Evolutionary conservation across 2,888 invertebrate species (phyloP), one percentile per base, ranked within the genome.

Genomic region (Quadroppia sp.): DNA sequence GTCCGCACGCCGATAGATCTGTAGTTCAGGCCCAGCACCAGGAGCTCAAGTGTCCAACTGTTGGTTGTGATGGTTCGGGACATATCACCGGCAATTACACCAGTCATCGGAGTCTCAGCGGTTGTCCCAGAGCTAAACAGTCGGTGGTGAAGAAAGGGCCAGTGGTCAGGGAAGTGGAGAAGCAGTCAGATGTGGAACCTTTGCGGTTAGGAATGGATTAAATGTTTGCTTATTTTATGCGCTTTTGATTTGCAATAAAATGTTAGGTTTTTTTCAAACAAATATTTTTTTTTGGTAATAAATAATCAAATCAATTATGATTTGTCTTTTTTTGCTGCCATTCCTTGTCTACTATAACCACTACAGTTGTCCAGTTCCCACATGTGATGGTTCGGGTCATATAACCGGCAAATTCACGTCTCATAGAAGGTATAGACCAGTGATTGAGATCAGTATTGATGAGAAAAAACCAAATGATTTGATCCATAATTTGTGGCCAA

Each of bases 61-160:
- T 64, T 32, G 90, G 90, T 72, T 87, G 88, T 80, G 89, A 89
- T 78, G 88, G 88, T 28, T 77, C 77, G 59, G 90, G 90, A 32
- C 91, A 91, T 82, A 87, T 89, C 80, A 91, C 90, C 83, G 91
- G 90, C 59, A 89, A 89, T 74, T 90, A 90, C 84, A 86, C 90
- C 80, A 90, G 90, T 71, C 91, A 91, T 81, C 88, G 91, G 80
- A 90, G 90, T 76, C 76, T 80, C 20, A 80, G 79, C 9, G 80
- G 80, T 53, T 80, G 80, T 76, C 80, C 80, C 13, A 75, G 80
- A 71, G 71, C 71, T 69, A 69, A 69, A 20, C 42, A 69, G 42
- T 9, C 23, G 20, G 30, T 11, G 20, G 30, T 28, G 6, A 69
- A 69, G 42, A 69, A 67, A 23, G 67, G 40, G 13, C 23, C 45